These are phyloP conservation scores for Hetaerina titia DNA, from an alignment of 2,888 invertebrate genomes.

Conservation along the genomic window DNA sequence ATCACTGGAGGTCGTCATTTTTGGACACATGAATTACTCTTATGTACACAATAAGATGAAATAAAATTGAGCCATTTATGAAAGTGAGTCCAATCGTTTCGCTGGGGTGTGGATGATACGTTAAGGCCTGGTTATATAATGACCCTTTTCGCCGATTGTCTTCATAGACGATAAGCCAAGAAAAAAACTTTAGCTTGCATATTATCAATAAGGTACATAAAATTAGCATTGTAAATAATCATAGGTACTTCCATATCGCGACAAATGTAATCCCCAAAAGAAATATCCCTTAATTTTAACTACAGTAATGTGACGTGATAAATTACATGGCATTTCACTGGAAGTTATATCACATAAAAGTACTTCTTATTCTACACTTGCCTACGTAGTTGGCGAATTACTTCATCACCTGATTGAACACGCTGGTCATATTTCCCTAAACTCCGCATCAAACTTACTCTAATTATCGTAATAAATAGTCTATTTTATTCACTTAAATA, in stretches of 20 bases:
- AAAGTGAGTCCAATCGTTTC: neutral
- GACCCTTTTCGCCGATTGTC: neutral
- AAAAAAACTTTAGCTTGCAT: constrained; percentile 9
- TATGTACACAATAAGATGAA: neutral
- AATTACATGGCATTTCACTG: neutral
- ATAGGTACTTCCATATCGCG: neutral
- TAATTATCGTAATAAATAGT: neutral
- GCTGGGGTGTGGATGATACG: neutral
- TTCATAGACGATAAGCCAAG: neutral
- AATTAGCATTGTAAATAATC: constrained; percentile 9
- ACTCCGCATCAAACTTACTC: neutral
- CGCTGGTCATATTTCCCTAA: neutral
- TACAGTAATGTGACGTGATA: constrained; percentile 24
- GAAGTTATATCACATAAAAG: constrained; percentile 44
- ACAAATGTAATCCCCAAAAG: neutral
- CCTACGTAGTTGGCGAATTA: neutral
- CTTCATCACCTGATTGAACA: constrained; percentile 36
- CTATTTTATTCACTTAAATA: neutral
- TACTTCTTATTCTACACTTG: neutral
- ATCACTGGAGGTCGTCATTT: neutral
- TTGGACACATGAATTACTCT: neutral
- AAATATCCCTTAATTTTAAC: neutral
- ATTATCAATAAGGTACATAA: neutral
- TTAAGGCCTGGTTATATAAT: constrained; percentile 29
- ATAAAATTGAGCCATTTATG: constrained; percentile 31